Percentiles rank a stretch among this genome's conserved stretches.
phyloP scores from a whole-genome alignment of 1,140 invertebrate genomes.

The Drosophila tropicalis region DNA sequence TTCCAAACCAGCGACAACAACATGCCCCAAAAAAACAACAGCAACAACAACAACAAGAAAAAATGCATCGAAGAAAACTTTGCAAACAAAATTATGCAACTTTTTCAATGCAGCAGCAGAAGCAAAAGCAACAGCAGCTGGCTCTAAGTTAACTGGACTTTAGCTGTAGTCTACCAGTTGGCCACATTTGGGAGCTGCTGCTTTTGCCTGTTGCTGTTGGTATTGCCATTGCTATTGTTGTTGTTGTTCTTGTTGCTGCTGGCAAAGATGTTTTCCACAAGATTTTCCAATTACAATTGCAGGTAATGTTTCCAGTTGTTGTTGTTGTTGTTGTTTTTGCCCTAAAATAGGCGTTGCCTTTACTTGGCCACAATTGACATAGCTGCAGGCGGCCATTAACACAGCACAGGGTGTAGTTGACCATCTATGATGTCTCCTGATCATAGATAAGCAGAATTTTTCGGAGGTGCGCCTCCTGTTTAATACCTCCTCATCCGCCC shows the following conservation, averaged over 20 bases:
- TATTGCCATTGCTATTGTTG: constrained; percentile 3
- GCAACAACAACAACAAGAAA: background rate
- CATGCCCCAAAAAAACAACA: constrained; percentile 13
- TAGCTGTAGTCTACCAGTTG: constrained; percentile 8
- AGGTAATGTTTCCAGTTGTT: background rate
- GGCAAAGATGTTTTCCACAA: constrained; percentile 4
- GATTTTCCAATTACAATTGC: constrained; percentile 17
- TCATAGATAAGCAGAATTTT: constrained; percentile 17
- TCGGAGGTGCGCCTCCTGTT: constrained; percentile 1
- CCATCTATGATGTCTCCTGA: constrained; percentile 6
- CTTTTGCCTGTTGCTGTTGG: constrained; percentile 23
- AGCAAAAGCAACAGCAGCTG: constrained; percentile 9
- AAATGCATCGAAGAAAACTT: constrained; percentile 27
- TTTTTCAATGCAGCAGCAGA: constrained; percentile 4
- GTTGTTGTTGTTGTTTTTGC: background rate
- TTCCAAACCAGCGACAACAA: constrained; percentile 21
- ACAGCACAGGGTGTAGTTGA: constrained; percentile 11
- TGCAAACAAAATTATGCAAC: constrained; percentile 26
- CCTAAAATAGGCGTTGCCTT: constrained; percentile 23
- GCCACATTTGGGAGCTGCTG: constrained; percentile 19
- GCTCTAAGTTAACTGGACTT: constrained; percentile 13
- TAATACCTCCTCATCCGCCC: background rate
- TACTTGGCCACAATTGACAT: constrained; percentile 20
- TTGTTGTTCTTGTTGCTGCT: constrained; percentile 23
- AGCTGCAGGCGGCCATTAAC: constrained; percentile 22